Conservation (phyloP, 2,797 vertebrate genomes). For the Falco rusticolus region DNA sequence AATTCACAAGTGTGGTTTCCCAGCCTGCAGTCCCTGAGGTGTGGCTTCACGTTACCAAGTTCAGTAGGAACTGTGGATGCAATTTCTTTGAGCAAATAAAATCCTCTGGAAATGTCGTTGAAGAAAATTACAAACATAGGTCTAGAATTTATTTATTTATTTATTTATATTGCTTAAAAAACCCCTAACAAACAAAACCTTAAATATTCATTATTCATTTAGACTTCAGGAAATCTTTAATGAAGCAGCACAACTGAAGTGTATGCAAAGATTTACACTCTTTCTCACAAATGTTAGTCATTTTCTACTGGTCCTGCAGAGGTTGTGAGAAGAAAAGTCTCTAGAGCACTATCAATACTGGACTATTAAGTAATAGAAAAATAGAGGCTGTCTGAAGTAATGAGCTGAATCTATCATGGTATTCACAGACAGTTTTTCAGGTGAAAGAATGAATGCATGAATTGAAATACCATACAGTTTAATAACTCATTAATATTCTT, state of each 20-base stretch:
- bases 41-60: background rate
- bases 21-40: background rate
- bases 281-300: background rate
- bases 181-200: background rate
- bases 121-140: background rate
- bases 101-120: background rate
- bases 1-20: slow-evolving; percentile 2
- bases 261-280: background rate
- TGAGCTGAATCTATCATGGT: background rate
- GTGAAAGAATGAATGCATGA: background rate
- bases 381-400: background rate
- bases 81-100: background rate
- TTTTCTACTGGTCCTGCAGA: background rate
- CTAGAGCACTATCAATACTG: background rate
- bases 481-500: background rate
- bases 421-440: background rate
- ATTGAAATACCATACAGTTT: background rate
- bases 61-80: background rate
- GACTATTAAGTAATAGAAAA: background rate
- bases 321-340: background rate
- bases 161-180: background rate
- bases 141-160: background rate
- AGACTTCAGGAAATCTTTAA: background rate
- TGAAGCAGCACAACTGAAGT: background rate
- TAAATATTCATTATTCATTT: background rate